Conservation (phyloP, 2,113 vertebrate species). For the Cyprinodon brontotheroides region DNA sequence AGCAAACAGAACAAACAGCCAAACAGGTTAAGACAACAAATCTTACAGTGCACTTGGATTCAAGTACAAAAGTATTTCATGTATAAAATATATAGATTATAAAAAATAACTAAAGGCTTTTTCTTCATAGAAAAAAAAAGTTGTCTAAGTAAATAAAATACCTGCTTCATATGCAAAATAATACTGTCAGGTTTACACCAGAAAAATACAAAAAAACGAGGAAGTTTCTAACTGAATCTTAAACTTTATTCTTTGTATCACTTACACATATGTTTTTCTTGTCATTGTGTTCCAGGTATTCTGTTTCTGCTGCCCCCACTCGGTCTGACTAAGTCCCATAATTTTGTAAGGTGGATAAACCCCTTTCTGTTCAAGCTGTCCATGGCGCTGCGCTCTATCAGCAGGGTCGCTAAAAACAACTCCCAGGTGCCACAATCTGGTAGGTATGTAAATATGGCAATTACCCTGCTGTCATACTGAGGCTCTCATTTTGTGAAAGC, state of each 20-base stretch:
- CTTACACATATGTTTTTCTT: slow-evolving; percentile 22
- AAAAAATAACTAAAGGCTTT: background rate
- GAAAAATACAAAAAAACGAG: background rate
- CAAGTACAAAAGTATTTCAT: background rate
- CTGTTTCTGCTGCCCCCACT: slow-evolving; percentile 48
- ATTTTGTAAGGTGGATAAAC: slow-evolving; percentile 51
- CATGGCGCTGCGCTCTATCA: slow-evolving; percentile 41
- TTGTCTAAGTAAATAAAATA: background rate
- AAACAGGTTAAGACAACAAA: slow-evolving; percentile 19
- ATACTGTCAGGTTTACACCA: background rate
- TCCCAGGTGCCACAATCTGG: slow-evolving; percentile 33
- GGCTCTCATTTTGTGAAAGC: slow-evolving; percentile 34
- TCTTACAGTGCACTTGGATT: background rate
- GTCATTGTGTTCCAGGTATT: slow-evolving; percentile 46
- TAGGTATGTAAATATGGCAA: slow-evolving; percentile 65
- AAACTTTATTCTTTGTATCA: background rate
- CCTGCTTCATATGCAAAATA: background rate
- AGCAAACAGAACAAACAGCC: slow-evolving; percentile 9
- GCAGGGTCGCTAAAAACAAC: slow-evolving; percentile 57
- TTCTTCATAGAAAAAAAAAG: background rate
- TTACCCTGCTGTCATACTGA: slow-evolving; percentile 43
- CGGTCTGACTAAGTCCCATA: slow-evolving; percentile 56
- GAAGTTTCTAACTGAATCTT: background rate
- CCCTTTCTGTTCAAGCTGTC: slow-evolving; percentile 54
- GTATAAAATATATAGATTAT: slow-evolving; percentile 2